Evolutionary conservation across 2,113 vertebrate species (phyloP), one percentile per base, ranked within the genome.

Genomic region (Pundamilia nyererei): DNA sequence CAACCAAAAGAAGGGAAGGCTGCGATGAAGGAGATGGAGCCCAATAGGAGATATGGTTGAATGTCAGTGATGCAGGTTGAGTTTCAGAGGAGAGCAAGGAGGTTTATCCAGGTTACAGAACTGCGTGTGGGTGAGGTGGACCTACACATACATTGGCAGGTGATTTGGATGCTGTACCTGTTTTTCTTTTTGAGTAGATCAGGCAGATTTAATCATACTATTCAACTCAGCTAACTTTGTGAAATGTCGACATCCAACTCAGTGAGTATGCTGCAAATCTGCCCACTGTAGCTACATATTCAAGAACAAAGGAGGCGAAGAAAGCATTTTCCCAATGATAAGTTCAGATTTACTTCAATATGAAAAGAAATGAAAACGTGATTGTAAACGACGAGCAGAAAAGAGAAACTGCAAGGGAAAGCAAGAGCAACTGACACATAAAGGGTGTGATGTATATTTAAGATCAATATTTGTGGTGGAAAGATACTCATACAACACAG

Each of bases 371-470:
- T 19, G 8, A 60, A 31, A 62, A 31, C 21, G 7, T n/a, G 65
- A 88, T 38, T 4, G 58, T 54, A 65, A 83, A 86, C 29, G 21
- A 85, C 24, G 26, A 86, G 26, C 40, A 40, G 42, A 87, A 6
- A 77, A 45, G 65, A 42, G 38, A 45, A 72, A 17, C 13, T 72
- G 68, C 3, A 29, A 55, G 65, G 17, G 51, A 47, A 79, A 86
- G n/a, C 35, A 55, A 13, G 53, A 72, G 13, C 7, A 56, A 81
- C n/a, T 60, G 87, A 56, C 79, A 79, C 15, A 53, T 31, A 62
- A 53, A 49, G 58, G n/a, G 70, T 65, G 85, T 21, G 79, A 84
- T 90, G 84, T 84, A 70, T 85, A 85, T 84, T 72, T 83, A 2
- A 79, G 65, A 91, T 91, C 88, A 62, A 29, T 53, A 84, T 38